Evolutionary conservation across 2,797 vertebrate genomes (phyloP).

Genomic region (Masticophis lateralis): DNA sequence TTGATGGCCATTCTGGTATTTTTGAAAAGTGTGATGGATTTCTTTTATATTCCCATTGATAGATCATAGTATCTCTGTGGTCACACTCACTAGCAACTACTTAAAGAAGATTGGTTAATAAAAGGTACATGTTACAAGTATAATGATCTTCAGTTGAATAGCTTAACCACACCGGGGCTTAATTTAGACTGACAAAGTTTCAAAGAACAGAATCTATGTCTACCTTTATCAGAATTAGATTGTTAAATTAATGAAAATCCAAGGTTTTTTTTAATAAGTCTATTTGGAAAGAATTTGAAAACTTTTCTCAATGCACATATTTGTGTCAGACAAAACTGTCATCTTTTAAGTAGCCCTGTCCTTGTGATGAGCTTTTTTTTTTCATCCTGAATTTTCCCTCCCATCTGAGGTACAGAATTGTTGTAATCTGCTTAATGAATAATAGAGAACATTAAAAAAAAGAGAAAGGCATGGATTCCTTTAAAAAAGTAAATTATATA

Average conservation of each 20-base stretch:
- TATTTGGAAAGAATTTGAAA: not conserved
- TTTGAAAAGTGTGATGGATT: not conserved
- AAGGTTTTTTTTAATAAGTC: not conserved
- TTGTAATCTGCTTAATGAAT: constrained; percentile 47
- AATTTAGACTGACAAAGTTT: not conserved
- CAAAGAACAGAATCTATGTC: not conserved
- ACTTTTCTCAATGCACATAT: not conserved
- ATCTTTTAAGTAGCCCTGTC: not conserved
- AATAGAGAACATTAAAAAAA: constrained; percentile 45
- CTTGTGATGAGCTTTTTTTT: not conserved
- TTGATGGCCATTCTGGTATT: not conserved
- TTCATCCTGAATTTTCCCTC: not conserved
- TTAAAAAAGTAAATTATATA: constrained; percentile 33
- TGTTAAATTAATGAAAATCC: not conserved
- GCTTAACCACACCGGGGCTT: not conserved
- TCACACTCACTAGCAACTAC: not conserved
- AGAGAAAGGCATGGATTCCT: constrained; percentile 31
- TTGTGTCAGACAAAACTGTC: not conserved
- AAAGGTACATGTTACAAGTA: not conserved
- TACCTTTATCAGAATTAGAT: not conserved
- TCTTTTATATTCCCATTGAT: not conserved
- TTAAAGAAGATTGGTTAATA: not conserved
- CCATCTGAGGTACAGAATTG: constrained; percentile 22
- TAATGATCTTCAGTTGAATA: not conserved
- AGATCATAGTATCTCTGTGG: not conserved